Base-by-base conservation (phyloP, 2,113 vertebrate species). In the Malurus cyaneus region DNA sequence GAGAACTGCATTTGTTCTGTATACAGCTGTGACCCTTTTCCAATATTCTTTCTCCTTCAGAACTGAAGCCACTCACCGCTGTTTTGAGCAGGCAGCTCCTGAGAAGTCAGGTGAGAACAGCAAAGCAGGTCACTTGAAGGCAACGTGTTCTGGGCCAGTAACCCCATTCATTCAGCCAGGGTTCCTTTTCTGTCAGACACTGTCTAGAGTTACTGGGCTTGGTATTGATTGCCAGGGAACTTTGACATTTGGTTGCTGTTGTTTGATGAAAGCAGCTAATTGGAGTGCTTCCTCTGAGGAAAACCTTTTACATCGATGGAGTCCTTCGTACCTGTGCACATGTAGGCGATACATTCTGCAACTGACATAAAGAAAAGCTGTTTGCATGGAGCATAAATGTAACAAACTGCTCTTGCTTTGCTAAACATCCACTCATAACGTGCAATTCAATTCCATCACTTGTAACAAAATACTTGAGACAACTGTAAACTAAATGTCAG, bases 391-490 rank as follows among this genome's bases (percentile, higher is more conserved):
- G 44, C 36, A 71, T 36, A 78, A 91, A 67, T 16, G 31, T 24
- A 73, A 66, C n/a, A 56, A 71, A 41, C 28, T 50, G 17, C 41
- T 59, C 49, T 31, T 39, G 77, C 76, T 92, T 89, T 84, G 72
- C 53, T 70, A 59, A 87, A 88, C 65, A 7, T 77, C 86, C 72
- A 31, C 74, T 92, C 39, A 69, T 49, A 92, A 86, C 62, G 73
- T 89, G 95, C 86, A 94, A 94, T 89, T 91, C 72, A 92, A 86
- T 88, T 85, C 88, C 57, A 54, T 52, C 59, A 70, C 74, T 82
- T 94, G 91, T 96, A 95, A 96, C 84, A 87, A 95, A 96, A 95
- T 76, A 90, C 76, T 69, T 8, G 8, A 92, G 79, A 83, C 59
- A 86, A 91, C 70, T 90, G 85, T 78, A 92, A 96, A 91, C 39